A percentile compares a stretch with the other conserved stretches of the same genome.
These are phyloP conservation scores for Leuctra nigra DNA, from an alignment of 2,888 invertebrate genomes.

Conservation along the genomic window DNA sequence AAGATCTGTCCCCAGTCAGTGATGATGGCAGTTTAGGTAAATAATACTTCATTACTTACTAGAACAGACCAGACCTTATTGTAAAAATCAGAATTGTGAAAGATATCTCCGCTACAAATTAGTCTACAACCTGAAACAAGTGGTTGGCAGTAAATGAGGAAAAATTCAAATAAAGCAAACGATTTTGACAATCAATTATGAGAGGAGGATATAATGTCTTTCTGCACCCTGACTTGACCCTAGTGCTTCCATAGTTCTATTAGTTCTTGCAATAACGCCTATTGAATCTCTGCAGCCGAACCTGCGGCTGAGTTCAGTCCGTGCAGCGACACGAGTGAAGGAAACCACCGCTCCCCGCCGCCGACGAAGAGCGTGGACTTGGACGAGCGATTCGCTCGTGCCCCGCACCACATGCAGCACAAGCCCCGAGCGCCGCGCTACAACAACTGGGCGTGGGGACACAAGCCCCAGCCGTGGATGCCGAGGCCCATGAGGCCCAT, in stretches of 20 bases:
- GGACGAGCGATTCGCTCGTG: not conserved
- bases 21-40: slow-evolving; percentile 35
- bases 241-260: no score
- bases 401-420: not conserved
- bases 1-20: slow-evolving; percentile 39
- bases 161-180: no score
- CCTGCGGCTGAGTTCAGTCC: slow-evolving; percentile 11
- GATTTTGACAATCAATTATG: no score
- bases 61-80: no score
- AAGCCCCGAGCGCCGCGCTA: not conserved
- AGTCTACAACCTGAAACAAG: no score
- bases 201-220: no score
- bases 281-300: not conserved
- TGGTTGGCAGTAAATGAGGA: no score
- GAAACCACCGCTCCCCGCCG: slow-evolving; percentile 1
- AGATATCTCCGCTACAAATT: no score
- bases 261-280: no score
- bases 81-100: no score
- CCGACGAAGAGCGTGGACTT: not conserved
- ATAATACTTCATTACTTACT: no score
- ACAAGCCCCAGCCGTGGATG: slow-evolving; percentile 2
- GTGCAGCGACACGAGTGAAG: slow-evolving; percentile 14
- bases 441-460: slow-evolving; percentile 6
- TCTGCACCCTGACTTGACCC: no score
- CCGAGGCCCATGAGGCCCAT: not conserved